A percentile compares a stretch with the other conserved stretches of the same genome.
Evolutionary conservation across 2,113 vertebrate genomes (phyloP).

Genomic region (Leptocoma aspasia): DNA sequence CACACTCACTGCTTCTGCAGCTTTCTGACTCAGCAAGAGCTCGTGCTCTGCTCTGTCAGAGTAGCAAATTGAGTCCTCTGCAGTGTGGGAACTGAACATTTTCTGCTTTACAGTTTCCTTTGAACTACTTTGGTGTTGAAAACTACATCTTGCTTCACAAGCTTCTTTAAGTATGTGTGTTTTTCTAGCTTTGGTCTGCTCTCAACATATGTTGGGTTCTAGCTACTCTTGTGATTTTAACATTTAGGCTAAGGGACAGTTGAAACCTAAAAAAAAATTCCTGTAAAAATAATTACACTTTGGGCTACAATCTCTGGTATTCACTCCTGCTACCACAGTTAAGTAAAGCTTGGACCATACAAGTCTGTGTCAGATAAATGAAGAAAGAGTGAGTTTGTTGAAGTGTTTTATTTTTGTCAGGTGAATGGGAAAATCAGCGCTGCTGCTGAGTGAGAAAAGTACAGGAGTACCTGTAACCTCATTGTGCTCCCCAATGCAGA

Average conservation of each 20-base stretch:
- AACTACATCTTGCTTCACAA: background rate
- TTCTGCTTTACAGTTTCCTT: background rate
- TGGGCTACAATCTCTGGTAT: background rate
- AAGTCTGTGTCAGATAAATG: background rate
- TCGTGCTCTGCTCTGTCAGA: background rate
- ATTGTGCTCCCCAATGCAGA: background rate
- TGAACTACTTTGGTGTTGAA: background rate
- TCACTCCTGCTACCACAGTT: background rate
- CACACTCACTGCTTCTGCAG: background rate
- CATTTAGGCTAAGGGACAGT: background rate
- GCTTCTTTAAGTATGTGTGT: background rate
- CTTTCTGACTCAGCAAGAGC: conserved; percentile 33
- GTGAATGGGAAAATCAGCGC: background rate
- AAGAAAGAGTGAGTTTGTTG: background rate
- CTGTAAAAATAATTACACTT: background rate
- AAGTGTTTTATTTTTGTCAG: background rate
- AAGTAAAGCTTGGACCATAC: background rate
- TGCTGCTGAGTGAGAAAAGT: background rate
- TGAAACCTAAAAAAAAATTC: background rate
- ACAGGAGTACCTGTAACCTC: background rate
- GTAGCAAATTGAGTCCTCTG: background rate
- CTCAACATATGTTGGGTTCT: background rate
- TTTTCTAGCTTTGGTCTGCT: background rate
- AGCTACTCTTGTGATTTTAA: background rate
- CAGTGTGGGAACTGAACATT: background rate